Conservation (phyloP, 2,797 vertebrate genomes). For the Dendrocincla tyrannina region DNA sequence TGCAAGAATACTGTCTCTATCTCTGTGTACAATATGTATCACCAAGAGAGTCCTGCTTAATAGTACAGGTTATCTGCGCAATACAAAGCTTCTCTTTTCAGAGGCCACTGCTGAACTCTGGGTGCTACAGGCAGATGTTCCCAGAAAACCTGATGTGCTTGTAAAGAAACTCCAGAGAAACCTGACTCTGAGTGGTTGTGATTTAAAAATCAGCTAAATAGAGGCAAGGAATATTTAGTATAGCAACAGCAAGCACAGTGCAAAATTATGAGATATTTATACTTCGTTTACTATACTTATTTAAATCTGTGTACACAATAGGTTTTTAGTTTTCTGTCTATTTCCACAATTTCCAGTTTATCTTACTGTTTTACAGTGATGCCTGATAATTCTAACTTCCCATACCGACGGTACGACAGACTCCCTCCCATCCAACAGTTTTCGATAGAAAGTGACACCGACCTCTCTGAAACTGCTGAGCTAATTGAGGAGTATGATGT, state of each 20-base stretch:
- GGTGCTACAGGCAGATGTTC: neutral
- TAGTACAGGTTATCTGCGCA: neutral
- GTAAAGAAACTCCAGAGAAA: neutral
- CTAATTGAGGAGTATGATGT: constrained; percentile 97
- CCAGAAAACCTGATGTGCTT: neutral
- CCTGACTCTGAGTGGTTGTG: neutral
- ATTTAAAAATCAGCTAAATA: neutral
- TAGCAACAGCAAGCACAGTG: neutral
- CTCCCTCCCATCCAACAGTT: constrained; percentile 98
- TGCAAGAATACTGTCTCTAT: neutral
- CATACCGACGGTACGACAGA: constrained; percentile 93
- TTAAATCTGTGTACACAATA: neutral
- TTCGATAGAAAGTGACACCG: constrained; percentile 97
- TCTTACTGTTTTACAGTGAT: constrained; percentile 84
- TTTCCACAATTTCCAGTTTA: constrained; percentile 42
- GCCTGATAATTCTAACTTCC: constrained; percentile 93
- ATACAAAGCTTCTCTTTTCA: neutral
- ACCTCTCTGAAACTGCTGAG: constrained; percentile 96
- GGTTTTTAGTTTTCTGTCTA: neutral
- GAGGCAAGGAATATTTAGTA: neutral
- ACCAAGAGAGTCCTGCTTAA: neutral
- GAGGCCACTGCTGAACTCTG: neutral
- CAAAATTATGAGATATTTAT: neutral
- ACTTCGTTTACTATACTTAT: neutral
- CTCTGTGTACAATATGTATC: neutral